These are phyloP conservation scores for Jaculus jaculus DNA, from an alignment of 2,113 vertebrate species.

Conservation along the genomic window DNA sequence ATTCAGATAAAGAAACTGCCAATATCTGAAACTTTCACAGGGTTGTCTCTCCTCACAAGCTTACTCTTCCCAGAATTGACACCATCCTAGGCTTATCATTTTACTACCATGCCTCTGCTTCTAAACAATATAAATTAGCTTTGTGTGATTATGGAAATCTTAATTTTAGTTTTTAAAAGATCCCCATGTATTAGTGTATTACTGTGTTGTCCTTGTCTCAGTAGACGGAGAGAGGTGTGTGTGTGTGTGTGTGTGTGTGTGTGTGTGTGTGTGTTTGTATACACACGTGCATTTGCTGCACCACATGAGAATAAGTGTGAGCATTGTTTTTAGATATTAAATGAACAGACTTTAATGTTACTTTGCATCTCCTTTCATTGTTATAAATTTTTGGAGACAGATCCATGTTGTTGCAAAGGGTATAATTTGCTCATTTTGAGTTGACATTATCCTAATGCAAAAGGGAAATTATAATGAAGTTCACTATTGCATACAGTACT, in stretches of 20 bases:
- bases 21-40: not conserved
- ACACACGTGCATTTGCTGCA: not conserved
- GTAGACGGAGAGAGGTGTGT: not conserved
- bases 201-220: not conserved
- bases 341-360: not conserved
- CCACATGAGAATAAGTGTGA: constrained; percentile 20
- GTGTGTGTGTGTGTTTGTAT: constrained; percentile 3
- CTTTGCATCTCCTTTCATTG: not conserved
- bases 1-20: not conserved
- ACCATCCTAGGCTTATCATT: not conserved
- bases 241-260: not conserved
- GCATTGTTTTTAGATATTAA: not conserved
- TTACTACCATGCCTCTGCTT: not conserved
- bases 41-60: not conserved
- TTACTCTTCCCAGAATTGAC: not conserved
- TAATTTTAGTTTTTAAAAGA: too few species aligned
- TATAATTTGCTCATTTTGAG: not conserved
- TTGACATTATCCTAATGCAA: not conserved
- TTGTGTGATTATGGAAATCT: not conserved
- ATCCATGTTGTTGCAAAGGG: not conserved
- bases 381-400: not conserved
- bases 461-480: not conserved
- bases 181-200: not conserved
- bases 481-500: not conserved
- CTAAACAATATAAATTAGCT: not conserved